Evolutionary conservation across 1,140 invertebrate species (phyloP).

Genomic region (Octopus sinensis): DNA sequence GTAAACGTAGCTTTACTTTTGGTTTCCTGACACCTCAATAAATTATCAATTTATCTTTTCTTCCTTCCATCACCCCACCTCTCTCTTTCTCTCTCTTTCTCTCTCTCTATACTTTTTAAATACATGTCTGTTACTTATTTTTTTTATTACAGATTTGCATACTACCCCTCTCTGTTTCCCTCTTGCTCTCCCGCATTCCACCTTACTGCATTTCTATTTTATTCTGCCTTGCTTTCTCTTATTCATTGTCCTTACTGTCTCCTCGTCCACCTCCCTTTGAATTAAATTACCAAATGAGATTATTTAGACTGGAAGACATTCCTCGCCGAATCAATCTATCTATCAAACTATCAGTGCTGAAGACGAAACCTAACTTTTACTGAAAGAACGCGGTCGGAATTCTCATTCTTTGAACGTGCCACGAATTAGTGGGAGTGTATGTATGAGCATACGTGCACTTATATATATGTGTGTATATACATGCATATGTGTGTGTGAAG

Average conservation of each 20-base stretch:
- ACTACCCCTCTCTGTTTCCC: background rate
- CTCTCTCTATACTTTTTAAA: background rate
- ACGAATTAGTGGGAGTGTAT: background rate
- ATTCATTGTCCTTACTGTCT: background rate
- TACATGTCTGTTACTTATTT: too few relatives aligned
- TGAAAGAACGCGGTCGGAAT: constrained; percentile 3
- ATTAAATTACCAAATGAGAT: too few relatives aligned
- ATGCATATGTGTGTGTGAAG: too few relatives aligned
- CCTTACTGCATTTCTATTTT: background rate
- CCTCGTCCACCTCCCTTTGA: background rate
- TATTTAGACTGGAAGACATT: too few relatives aligned
- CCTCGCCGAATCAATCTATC: too few relatives aligned
- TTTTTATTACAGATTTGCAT: background rate
- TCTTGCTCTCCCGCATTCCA: background rate
- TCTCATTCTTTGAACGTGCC: background rate
- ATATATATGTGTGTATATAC: too few relatives aligned
- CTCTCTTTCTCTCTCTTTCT: background rate
- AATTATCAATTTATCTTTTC: background rate
- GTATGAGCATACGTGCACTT: too few relatives aligned
- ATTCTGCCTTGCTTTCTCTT: background rate
- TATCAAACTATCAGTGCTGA: too few relatives aligned
- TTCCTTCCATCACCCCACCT: background rate
- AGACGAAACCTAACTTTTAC: background rate
- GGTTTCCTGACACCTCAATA: background rate
- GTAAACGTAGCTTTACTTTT: background rate